These are phyloP conservation scores for Holothuria leucospilota DNA, from an alignment of 53 echinoderm and acorn worm species.

Conservation along the genomic window DNA sequence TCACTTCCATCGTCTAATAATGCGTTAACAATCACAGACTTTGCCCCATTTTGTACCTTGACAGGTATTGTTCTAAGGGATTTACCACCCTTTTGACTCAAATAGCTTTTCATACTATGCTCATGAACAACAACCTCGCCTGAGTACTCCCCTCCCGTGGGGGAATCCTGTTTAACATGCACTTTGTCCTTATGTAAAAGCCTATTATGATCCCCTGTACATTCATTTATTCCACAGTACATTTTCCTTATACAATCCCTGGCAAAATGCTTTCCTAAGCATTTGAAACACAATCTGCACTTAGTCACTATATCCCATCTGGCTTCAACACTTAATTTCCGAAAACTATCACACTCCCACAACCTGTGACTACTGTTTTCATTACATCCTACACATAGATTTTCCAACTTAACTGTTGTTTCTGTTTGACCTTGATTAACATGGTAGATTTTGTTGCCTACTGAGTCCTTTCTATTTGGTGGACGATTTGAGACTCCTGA, in stretches of 20 bases:
- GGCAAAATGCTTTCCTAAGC: neutral
- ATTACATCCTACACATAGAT: neutral
- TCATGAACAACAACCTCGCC: neutral
- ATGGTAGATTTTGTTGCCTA: no score
- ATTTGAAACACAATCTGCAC: constrained; percentile 19
- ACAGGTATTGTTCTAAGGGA: constrained; percentile 27
- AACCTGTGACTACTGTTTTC: neutral
- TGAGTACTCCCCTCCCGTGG: neutral
- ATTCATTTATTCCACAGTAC: constrained; percentile 21
- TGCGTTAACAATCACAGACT: constrained; percentile 10
- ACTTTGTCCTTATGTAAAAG: neutral
- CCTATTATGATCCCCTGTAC: constrained; percentile 20
- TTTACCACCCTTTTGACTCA: neutral
- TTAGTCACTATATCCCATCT: neutral
- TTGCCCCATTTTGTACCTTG: constrained; percentile 1
- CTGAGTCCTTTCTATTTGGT: neutral
- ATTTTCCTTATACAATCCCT: constrained; percentile 10
- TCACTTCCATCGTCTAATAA: constrained; percentile 45
- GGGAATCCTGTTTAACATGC: neutral
- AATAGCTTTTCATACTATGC: neutral
- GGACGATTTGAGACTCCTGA: neutral
- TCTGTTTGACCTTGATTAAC: neutral
- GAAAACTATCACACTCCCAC: neutral
- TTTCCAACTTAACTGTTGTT: neutral
- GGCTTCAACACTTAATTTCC: neutral